Percentiles rank a stretch among this genome's conserved stretches.
Conservation (phyloP, 2,888 invertebrate species). For the Pardosa pseudoannulata region DNA sequence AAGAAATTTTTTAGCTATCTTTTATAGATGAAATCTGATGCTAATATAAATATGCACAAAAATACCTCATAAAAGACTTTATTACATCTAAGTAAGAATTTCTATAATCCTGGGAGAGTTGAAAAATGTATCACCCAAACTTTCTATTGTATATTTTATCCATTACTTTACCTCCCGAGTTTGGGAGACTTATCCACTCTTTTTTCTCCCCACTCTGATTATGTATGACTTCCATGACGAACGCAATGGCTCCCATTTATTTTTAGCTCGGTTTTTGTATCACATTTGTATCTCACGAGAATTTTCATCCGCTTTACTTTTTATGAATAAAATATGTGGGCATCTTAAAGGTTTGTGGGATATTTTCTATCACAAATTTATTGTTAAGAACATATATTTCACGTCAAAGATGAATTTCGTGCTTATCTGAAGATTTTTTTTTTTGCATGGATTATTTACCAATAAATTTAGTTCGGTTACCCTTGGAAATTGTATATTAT, state of each 20-base stretch:
- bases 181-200: not conserved
- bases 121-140: no score
- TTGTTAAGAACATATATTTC: not conserved
- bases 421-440: not conserved
- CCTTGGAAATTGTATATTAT: no score
- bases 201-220: not conserved
- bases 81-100: no score
- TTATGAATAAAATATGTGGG: conserved; percentile 1
- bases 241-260: not conserved
- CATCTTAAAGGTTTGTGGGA: not conserved
- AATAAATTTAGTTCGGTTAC: no score
- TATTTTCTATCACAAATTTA: not conserved
- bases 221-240: not conserved
- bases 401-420: not conserved
- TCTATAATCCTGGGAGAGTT: no score
- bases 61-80: no score
- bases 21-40: no score
- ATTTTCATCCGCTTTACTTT: not conserved
- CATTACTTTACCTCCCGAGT: not conserved
- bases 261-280: not conserved
- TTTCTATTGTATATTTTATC: not conserved
- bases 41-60: no score
- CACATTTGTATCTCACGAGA: not conserved
- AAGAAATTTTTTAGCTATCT: no score
- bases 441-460: no score